Evolutionary conservation across 2,888 invertebrate genomes (phyloP), one percentile per base, ranked within the genome.

Genomic region (Andrena flavipes): DNA sequence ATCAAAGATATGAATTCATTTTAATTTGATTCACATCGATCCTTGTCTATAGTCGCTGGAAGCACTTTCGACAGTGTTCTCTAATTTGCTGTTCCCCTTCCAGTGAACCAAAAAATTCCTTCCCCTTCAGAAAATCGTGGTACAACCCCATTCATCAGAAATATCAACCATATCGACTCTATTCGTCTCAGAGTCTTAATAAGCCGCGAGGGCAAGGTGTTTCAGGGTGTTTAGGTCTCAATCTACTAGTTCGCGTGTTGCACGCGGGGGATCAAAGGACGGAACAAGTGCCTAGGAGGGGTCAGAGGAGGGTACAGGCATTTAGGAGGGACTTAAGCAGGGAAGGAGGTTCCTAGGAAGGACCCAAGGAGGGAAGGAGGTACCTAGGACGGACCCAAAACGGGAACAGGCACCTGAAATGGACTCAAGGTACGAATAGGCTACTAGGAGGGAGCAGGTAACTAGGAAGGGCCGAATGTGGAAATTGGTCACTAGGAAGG

Each of bases 221-320:
- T 74, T 63, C 56, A 64, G 78, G 20, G 29, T 65, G 73, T 78
- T 68, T 72, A 76, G 80, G 13, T 74, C 74, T 75, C 13, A 42
- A 56, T 13, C 63, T 49, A 48, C 54, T 51, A 26, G 42, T 20
- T 13, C 60, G 51, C 51, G 70, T 64, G 77, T 26, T 54, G 65
- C 51, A 10, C 65, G 67, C 56, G 69, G 65, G 72, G 69, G 42
- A 42, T 42, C 42, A 42, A 16, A 42, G 42, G 42, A 42, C 42
- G 42, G 42, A 42, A 42, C 42, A 42, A 42, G 76, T 71, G 77
- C 60, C 62, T 56, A 72, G 70, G 82, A 59, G 72, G 69, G 42
- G 13, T 13, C 13, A 13, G 13, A 64, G 26, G 42, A 62, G 33
- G 8, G 65, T 35, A 23, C 30, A 23, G 10, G 67, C 0, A 30